Percentiles rank a stretch among this genome's conserved stretches.
These are phyloP conservation scores for Brachyrhaphis roseni DNA, from an alignment of 2,797 vertebrate species.

Conservation along the genomic window DNA sequence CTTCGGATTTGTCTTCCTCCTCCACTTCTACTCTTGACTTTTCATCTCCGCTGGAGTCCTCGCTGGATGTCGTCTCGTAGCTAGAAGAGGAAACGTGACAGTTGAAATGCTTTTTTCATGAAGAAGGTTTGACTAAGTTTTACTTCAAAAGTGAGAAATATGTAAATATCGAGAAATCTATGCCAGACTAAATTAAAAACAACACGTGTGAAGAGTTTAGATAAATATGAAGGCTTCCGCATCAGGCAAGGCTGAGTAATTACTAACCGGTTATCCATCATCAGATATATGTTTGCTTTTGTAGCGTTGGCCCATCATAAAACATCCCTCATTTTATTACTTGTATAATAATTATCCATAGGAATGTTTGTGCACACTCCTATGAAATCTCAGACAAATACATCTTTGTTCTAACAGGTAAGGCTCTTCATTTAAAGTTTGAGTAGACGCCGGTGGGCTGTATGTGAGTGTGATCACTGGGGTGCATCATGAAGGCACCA, in stretches of 20 bases:
- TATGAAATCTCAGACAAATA: slow-evolving; percentile 38
- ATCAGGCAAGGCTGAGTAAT: slow-evolving; percentile 33
- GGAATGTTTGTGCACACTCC: slow-evolving; percentile 34
- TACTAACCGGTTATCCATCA: slow-evolving; percentile 15
- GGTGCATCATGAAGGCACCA: slow-evolving; percentile 40
- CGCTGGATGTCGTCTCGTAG: slow-evolving; percentile 96
- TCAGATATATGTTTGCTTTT: slow-evolving; percentile 45
- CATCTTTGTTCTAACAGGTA: slow-evolving; percentile 36
- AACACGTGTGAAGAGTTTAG: not conserved
- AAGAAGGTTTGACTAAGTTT: not conserved
- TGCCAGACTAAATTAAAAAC: not conserved
- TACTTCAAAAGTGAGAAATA: slow-evolving; percentile 4
- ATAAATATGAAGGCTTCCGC: slow-evolving; percentile 21
- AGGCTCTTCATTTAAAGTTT: slow-evolving; percentile 22
- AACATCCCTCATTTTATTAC: slow-evolving; percentile 43
- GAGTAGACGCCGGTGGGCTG: not conserved
- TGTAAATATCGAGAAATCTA: slow-evolving; percentile 4
- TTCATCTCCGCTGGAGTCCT: slow-evolving; percentile 93
- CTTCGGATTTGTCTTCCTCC: slow-evolving; percentile 73
- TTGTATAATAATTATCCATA: slow-evolving; percentile 43
- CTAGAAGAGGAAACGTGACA: slow-evolving; percentile 66
- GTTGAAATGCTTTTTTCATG: not conserved
- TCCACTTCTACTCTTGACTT: slow-evolving; percentile 74
- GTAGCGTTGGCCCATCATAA: slow-evolving; percentile 31
- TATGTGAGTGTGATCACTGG: slow-evolving; percentile 26